Percentiles rank a stretch among this genome's conserved stretches.
Conservation (phyloP, 2,888 invertebrate species). For the Drosophila eohydei region DNA sequence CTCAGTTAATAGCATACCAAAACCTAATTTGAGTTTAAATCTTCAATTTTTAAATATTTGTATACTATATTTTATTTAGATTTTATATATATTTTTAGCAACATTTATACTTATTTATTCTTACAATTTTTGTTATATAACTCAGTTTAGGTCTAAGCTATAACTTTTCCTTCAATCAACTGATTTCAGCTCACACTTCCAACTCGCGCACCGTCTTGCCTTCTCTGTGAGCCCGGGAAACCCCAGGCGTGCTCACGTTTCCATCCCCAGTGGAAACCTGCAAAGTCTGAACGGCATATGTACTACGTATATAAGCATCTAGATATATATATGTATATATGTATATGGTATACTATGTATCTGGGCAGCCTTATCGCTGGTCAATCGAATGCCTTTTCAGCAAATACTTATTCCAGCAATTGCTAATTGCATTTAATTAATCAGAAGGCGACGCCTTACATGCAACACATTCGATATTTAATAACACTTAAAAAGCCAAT, state of each 20-base stretch:
- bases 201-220: not conserved
- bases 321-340: not conserved
- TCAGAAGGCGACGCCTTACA: conserved; percentile 11
- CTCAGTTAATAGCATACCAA: too few relatives aligned
- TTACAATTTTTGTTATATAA: not conserved
- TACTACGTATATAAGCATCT: not conserved
- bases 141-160: not conserved
- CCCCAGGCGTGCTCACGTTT: not conserved
- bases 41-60: too few relatives aligned
- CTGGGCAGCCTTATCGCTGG: conserved; percentile 34
- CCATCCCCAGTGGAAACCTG: conserved; percentile 25
- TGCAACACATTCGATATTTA: conserved; percentile 17
- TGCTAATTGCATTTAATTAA: conserved; percentile 48
- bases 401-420: conserved; percentile 15
- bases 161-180: not conserved
- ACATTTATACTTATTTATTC: not conserved
- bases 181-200: too few relatives aligned
- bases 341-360: not conserved
- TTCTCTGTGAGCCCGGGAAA: not conserved
- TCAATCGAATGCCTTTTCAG: conserved; percentile 17
- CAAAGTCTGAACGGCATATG: conserved; percentile 15
- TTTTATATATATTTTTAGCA: not conserved
- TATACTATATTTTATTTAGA: not conserved
- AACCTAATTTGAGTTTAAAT: too few relatives aligned
- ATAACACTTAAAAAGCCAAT: conserved; percentile 32